Conservation (phyloP, 1,140 invertebrate genomes). For the Ceratina calcarata region DNA sequence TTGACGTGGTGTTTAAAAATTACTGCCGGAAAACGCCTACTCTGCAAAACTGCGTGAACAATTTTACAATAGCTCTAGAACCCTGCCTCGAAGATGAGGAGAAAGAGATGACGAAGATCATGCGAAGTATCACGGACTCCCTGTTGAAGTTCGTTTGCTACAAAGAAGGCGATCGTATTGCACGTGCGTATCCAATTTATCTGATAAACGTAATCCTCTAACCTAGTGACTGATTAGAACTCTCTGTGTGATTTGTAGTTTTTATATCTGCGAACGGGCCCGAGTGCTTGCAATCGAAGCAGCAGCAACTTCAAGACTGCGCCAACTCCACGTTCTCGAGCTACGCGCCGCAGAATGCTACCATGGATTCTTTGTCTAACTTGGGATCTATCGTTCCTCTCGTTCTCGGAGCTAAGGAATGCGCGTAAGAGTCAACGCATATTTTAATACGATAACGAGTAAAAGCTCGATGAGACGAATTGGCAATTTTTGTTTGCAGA, state of each 20-base stretch:
- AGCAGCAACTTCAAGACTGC: constrained; percentile 83
- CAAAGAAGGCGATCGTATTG: constrained; percentile 90
- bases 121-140: constrained; percentile 84
- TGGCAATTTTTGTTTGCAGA: constrained; percentile 71
- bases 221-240: neutral
- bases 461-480: constrained; percentile 55
- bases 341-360: constrained; percentile 69
- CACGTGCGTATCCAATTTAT: constrained; percentile 81
- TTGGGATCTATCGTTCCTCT: constrained; percentile 81
- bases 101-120: constrained; percentile 80
- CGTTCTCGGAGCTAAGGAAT: constrained; percentile 80
- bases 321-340: constrained; percentile 82
- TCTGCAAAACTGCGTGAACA: constrained; percentile 83
- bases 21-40: constrained; percentile 85
- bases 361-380: constrained; percentile 68
- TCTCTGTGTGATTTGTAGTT: constrained; percentile 80
- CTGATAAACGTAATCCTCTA: neutral
- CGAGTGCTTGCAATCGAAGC: constrained; percentile 85
- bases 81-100: constrained; percentile 85
- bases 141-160: constrained; percentile 86
- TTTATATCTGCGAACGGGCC: constrained; percentile 89
- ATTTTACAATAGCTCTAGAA: constrained; percentile 82
- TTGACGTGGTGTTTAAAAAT: constrained; percentile 85
- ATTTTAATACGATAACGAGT: neutral
- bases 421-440: constrained; percentile 77